These are phyloP conservation scores for Drosophila flavopinicola DNA, from an alignment of 2,888 invertebrate genomes.

Conservation along the genomic window DNA sequence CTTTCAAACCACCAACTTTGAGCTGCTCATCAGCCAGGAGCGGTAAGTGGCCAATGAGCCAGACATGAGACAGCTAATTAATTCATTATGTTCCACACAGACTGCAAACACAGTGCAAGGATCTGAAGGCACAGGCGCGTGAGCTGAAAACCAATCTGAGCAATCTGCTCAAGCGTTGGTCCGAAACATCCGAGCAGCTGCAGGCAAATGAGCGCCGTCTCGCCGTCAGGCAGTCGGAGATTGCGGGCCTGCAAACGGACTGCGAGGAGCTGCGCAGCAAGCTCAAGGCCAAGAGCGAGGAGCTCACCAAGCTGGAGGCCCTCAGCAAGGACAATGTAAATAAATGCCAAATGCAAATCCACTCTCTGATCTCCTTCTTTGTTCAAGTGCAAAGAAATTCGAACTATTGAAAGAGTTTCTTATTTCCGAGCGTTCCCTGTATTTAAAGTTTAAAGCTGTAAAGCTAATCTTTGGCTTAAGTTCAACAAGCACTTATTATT, in stretches of 20 bases:
- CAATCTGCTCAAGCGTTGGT: constrained; percentile 79
- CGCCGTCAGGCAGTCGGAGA: constrained; percentile 79
- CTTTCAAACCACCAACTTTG: constrained; percentile 82
- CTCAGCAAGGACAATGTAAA: constrained; percentile 80
- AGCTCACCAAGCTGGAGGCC: constrained; percentile 71
- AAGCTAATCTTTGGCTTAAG: too few relatives aligned
- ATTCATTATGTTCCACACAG: too few relatives aligned
- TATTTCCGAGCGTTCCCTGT: too few relatives aligned
- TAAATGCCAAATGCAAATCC: not conserved
- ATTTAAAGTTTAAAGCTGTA: too few relatives aligned
- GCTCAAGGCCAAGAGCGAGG: constrained; percentile 71
- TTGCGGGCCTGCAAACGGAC: constrained; percentile 76
- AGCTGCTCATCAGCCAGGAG: constrained; percentile 82
- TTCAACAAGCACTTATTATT: too few relatives aligned
- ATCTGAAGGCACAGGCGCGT: constrained; percentile 80
- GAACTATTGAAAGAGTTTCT: too few relatives aligned
- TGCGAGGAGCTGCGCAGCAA: constrained; percentile 71
- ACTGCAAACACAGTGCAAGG: constrained; percentile 81
- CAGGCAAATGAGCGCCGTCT: constrained; percentile 80
- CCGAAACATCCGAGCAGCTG: constrained; percentile 78
- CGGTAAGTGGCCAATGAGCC: constrained; percentile 64
- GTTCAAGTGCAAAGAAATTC: too few relatives aligned
- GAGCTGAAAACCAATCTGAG: constrained; percentile 79
- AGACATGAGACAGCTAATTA: too few relatives aligned
- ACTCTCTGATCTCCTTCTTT: too few relatives aligned